A percentile compares a stretch with the other conserved stretches of the same genome.
phyloP scores from a whole-genome alignment of 2,797 vertebrate species.

The Australoheros facetus region DNA sequence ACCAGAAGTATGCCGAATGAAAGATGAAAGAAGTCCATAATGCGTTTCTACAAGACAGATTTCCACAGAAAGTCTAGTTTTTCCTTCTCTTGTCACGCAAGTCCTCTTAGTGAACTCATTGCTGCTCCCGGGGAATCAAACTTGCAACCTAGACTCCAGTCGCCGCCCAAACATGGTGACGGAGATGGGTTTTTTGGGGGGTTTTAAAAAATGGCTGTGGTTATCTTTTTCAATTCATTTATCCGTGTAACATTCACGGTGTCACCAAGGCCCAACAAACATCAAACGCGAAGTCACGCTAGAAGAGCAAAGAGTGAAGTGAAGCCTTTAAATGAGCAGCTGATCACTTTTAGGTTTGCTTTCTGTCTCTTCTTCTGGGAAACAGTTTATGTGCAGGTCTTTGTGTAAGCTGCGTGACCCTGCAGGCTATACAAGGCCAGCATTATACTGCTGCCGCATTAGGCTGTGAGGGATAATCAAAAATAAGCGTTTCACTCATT shows the following conservation, averaged over 20 bases:
- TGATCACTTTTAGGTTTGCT: background rate
- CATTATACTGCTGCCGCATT: background rate
- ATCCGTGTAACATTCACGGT: background rate
- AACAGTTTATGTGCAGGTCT: background rate
- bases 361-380: background rate
- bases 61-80: slow-evolving; percentile 29
- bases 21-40: slow-evolving; percentile 68
- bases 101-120: background rate
- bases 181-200: too few species aligned
- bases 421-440: background rate
- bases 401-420: background rate
- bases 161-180: background rate
- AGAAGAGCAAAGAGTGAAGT: fast-evolving
- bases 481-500: background rate
- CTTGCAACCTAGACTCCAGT: background rate
- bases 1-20: slow-evolving; percentile 56
- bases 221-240: background rate
- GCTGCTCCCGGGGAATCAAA: slow-evolving; percentile 6
- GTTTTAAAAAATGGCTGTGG: background rate
- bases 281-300: background rate
- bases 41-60: slow-evolving; percentile 51
- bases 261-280: background rate
- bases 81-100: slow-evolving; percentile 60
- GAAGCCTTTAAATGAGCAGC: background rate
- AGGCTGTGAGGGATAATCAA: background rate